Conservation (phyloP, 1,140 invertebrate species). For the Hyphantria cunea region DNA sequence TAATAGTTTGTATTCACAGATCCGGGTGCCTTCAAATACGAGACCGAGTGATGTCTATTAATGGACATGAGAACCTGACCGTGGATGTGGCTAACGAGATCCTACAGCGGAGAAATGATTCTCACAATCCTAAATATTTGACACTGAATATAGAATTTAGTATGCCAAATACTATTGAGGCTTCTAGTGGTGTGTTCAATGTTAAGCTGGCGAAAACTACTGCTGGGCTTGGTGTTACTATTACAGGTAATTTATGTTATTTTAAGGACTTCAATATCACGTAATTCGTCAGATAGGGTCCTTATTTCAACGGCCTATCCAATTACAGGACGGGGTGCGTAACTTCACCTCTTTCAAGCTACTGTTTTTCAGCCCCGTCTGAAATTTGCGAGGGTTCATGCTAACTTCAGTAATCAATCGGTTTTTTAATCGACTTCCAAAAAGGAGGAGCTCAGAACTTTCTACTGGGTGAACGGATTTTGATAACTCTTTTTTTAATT, state of each 20-base stretch:
- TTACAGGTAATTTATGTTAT: slow-evolving; percentile 84
- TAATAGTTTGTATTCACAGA: slow-evolving; percentile 36
- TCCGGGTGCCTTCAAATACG: slow-evolving; percentile 91
- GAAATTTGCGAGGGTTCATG: too few relatives aligned
- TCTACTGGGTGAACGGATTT: too few relatives aligned
- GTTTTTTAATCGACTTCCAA: too few relatives aligned
- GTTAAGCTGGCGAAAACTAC: slow-evolving; percentile 93
- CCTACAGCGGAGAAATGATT: slow-evolving; percentile 74
- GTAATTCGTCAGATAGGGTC: too few relatives aligned
- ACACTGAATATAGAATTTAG: slow-evolving; percentile 92
- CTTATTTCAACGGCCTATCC: too few relatives aligned
- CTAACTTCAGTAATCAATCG: too few relatives aligned
- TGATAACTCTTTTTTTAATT: too few relatives aligned
- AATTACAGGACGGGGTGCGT: too few relatives aligned
- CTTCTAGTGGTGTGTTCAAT: slow-evolving; percentile 93
- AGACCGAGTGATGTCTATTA: slow-evolving; percentile 92
- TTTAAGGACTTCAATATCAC: background rate
- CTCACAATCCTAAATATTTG: slow-evolving; percentile 69
- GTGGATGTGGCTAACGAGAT: slow-evolving; percentile 77
- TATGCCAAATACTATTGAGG: slow-evolving; percentile 95
- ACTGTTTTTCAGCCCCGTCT: too few relatives aligned
- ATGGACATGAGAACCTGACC: slow-evolving; percentile 86
- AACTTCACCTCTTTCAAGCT: too few relatives aligned
- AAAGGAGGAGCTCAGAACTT: too few relatives aligned
- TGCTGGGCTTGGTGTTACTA: slow-evolving; percentile 92